Evolutionary conservation across 2,797 vertebrate genomes (phyloP), one percentile per base, ranked within the genome.

Genomic region (Lagodon rhomboides): DNA sequence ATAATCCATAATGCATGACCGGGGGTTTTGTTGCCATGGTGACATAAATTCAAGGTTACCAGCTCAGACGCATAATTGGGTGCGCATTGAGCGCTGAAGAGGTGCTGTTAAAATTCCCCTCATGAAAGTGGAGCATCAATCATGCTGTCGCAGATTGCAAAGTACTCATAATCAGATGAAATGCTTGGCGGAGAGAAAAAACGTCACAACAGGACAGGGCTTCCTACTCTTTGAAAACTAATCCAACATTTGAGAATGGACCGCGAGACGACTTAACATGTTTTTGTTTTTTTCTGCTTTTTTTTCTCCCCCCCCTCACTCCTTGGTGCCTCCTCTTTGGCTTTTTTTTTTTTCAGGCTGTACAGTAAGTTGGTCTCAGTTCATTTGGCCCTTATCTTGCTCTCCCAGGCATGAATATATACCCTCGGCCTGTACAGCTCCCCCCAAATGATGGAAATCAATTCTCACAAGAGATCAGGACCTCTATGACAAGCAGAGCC

Each of bases 31-130:
- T 99, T 95, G 74, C 97, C 97, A 99, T 99, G 97, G 97, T 94
- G 97, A 99, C 98, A 98, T 98, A 99, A 99, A 99, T 99, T 99
- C 98, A 99, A 99, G 98, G 98, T 99, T 99, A 98, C 98, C 95
- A 95, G 97, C 97, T 96, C 97, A 97, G 97, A 98, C 95, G 96
- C 97, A 97, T 99, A 99, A 99, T 99, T 99, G 98, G 98, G 97
- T 97, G 97, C 94, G 96, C 97, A 96, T 91, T 95, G 97, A 97
- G 97, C 94, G 95, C 97, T 96, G 97, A 96, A 96, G 97, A 96
- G 97, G 96, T 97, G 97, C 97, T 98, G 98, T 98, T 98, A 98
- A 98, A 97, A 98, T 98, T 98, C 97, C 96, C 96, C 97, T 97
- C 96, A 97, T 97, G 97, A 97, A 96, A 97, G 96, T 97, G 96